These are phyloP conservation scores for Priocnemis perturbator DNA, from an alignment of 2,888 invertebrate species.

Conservation along the genomic window DNA sequence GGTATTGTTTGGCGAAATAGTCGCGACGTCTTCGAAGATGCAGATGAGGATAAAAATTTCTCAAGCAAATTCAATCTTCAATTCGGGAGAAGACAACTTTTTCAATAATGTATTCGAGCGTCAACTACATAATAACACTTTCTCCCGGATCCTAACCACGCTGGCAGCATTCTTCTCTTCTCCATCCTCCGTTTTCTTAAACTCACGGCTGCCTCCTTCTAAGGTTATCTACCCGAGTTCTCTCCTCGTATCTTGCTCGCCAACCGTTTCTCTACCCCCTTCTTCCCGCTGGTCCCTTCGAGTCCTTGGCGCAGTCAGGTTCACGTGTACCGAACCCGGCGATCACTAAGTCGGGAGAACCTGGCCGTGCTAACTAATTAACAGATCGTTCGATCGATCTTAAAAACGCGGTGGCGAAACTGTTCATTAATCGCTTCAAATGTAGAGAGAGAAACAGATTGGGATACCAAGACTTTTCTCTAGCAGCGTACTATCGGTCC, in stretches of 20 bases:
- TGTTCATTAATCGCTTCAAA: too few relatives aligned
- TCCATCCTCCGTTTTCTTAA: conserved; percentile 35
- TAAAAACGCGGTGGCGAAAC: too few relatives aligned
- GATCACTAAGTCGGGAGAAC: too few relatives aligned
- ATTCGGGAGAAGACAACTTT: not conserved
- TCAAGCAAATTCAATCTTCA: too few relatives aligned
- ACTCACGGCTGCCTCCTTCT: conserved; percentile 13
- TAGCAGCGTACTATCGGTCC: too few relatives aligned
- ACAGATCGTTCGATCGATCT: not conserved
- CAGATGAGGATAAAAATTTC: too few relatives aligned
- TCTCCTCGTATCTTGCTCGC: conserved; percentile 27
- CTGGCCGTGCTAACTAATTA: too few relatives aligned
- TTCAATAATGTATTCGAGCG: conserved; percentile 2
- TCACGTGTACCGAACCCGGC: too few relatives aligned
- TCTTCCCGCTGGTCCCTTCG: conserved; percentile 8
- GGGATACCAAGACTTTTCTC: conserved; percentile 10
- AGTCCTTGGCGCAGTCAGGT: too few relatives aligned
- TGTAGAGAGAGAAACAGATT: conserved; percentile 7
- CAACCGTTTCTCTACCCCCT: conserved; percentile 22
- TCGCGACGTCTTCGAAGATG: too few relatives aligned
- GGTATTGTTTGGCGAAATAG: too few relatives aligned
- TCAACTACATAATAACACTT: conserved; percentile 46
- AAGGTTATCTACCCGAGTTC: conserved; percentile 37
- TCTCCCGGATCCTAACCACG: conserved; percentile 54
- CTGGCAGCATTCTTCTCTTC: conserved; percentile 37